Evolutionary conservation across 2,113 vertebrate genomes (phyloP), one percentile per base, ranked within the genome.

Genomic region (Crotalus horridus): DNA sequence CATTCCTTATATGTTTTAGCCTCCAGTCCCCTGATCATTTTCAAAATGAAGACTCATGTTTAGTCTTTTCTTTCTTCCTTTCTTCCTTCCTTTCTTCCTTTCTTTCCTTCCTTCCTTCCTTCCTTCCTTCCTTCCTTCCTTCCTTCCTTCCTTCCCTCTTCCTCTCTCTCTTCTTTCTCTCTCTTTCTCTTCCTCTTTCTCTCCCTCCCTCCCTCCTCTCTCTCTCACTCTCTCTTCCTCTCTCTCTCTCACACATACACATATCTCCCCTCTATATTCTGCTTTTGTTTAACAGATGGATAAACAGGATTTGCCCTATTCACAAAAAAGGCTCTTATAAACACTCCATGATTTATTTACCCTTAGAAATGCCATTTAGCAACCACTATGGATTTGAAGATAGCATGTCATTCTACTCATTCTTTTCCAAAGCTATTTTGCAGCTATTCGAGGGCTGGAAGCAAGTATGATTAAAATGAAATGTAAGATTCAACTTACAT

Each of bases 81-180:
- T 23, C 56, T 23, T 8, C 2, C 56, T 7, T 6, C 0, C 21
- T 58, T 6, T 23, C 56, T 7, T 8, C 8, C 56, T 7, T 6
- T 23, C 21, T 9, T 24, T 24, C 20, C 1, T 2, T 24, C 23
- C 10, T 3, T 9, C 7, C 21, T 1, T 21, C 56, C 1, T 21
- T 3, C 39, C 39, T 39, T 39, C 2, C 39, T 39, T 39, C 2
- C 39, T 39, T 39, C 1, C 4, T 23, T 17, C 4, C 20, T 21
- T 21, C 6, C 23, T 26, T 3, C 3, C 6, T 56, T 1, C 20
- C 55, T 5, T 6, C 3, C 4, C 6, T 4, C 5, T 56, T 0
- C 6, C 55, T 58, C 6, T 6, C 6, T 58, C 21, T 21, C 20
- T 6, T 21, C 39, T 21, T 5, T 20, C 1, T 6, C 56, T 5